Evolutionary conservation across 2,888 invertebrate species (phyloP).

Genomic region (Heliconius erato): DNA sequence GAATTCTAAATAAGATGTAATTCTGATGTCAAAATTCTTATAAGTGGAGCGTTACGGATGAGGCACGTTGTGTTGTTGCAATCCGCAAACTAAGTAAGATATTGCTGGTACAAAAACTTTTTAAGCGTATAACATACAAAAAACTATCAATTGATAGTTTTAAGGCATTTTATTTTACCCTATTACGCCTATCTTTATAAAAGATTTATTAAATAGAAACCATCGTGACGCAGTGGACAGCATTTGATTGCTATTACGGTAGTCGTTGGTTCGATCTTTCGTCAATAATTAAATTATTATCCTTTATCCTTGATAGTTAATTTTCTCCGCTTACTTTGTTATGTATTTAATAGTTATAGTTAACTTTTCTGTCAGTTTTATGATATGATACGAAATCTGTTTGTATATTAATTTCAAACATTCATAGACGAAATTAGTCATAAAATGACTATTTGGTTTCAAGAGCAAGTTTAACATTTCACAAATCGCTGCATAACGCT

Average conservation of each 20-base stretch:
- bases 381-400: neutral
- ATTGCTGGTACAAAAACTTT: constrained; percentile 38
- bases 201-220: neutral
- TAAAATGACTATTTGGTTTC: constrained; percentile 14
- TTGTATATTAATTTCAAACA: neutral
- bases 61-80: constrained; percentile 44
- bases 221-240: neutral
- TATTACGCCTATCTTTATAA: neutral
- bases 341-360: neutral
- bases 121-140: constrained; percentile 22
- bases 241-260: neutral
- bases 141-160: neutral
- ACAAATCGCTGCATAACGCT: constrained; percentile 21
- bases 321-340: neutral
- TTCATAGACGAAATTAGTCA: neutral
- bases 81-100: constrained; percentile 41
- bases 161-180: neutral
- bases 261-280: neutral
- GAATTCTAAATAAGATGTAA: constrained; percentile 32
- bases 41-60: constrained; percentile 48
- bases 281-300: neutral
- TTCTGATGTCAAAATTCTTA: constrained; percentile 44
- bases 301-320: neutral
- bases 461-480: constrained; percentile 36
- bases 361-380: neutral